Percentiles rank a stretch among this genome's conserved stretches.
These are phyloP conservation scores for Regulus satrapa DNA, from an alignment of 2,113 vertebrate genomes.

Conservation along the genomic window DNA sequence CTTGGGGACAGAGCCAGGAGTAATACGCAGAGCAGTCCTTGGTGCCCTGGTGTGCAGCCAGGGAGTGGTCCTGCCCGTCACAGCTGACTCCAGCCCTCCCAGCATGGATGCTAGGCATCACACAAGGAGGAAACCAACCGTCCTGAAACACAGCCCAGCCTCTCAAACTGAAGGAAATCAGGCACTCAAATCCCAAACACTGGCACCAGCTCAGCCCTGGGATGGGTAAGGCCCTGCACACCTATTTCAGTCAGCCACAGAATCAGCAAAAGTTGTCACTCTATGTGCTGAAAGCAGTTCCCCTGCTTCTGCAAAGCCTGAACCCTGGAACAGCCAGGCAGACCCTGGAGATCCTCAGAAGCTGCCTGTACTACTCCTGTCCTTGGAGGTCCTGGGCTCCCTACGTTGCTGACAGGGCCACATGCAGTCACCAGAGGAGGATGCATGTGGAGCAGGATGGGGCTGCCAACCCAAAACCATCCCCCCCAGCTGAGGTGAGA, in stretches of 20 bases:
- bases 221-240: accelerated
- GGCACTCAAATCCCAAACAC: neutral
- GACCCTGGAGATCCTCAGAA: neutral
- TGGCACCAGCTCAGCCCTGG: neutral
- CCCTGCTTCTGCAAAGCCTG: neutral
- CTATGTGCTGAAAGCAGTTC: accelerated
- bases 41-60: accelerated
- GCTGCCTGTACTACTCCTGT: neutral
- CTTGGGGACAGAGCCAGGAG: neutral
- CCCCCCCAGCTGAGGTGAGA: accelerated
- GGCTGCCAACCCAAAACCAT: neutral
- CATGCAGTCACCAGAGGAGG: accelerated
- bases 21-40: accelerated
- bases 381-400: neutral
- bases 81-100: neutral
- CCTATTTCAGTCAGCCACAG: accelerated
- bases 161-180: neutral
- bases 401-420: neutral
- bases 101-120: neutral
- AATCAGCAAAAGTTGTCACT: neutral
- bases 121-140: neutral
- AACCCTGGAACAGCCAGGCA: neutral
- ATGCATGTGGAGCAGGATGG: neutral
- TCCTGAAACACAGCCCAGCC: neutral
- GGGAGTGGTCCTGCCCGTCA: neutral